Percentiles rank a stretch among this genome's conserved stretches.
Conservation (phyloP, 2,113 vertebrate species). For the Nothocercus nigrocapillus region DNA sequence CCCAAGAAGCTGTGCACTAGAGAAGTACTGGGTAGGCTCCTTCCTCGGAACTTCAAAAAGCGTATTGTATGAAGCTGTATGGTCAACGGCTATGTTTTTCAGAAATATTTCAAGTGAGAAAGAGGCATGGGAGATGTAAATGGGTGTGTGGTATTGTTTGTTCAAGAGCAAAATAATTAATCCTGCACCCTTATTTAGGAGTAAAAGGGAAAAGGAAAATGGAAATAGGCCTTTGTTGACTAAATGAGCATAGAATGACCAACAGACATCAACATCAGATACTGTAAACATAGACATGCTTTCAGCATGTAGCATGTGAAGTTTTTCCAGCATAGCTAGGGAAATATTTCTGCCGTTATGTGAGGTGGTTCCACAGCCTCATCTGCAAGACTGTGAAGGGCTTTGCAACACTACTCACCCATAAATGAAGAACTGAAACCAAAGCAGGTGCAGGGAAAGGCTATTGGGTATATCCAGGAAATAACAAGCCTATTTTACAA, state of each 20-base stretch:
- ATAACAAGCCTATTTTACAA: background rate
- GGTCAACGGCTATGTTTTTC: background rate
- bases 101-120: background rate
- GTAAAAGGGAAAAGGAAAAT: background rate
- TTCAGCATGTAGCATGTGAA: background rate
- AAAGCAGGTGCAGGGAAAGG: conserved; percentile 1
- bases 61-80: background rate
- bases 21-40: background rate
- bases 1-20: background rate
- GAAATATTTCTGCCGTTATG: background rate
- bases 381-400: background rate
- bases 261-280: background rate
- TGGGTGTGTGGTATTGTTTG: background rate
- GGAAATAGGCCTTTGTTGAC: background rate
- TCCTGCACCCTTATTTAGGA: background rate
- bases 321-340: background rate
- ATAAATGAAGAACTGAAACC: conserved; percentile 4
- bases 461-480: background rate
- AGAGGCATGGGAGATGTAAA: background rate
- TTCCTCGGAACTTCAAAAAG: background rate
- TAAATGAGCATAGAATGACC: background rate
- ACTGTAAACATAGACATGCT: background rate
- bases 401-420: background rate
- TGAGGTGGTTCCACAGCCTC: background rate
- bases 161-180: background rate